These are phyloP conservation scores for Diaprepes abbreviatus DNA, from an alignment of 2,888 invertebrate species.

Conservation along the genomic window DNA sequence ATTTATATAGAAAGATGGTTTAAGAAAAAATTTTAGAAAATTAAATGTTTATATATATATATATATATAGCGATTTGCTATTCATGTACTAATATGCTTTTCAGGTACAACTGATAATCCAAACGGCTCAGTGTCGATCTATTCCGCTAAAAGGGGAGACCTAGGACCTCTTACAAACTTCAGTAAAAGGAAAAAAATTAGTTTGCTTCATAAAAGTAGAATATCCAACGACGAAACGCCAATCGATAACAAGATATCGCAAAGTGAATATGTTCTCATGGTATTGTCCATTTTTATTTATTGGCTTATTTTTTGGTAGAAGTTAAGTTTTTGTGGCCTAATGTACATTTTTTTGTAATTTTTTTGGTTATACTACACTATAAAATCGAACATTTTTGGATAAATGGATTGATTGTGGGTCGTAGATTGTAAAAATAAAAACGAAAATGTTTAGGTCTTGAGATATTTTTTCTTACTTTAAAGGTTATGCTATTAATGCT, in stretches of 20 bases:
- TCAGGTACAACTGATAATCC: conserved; percentile 20
- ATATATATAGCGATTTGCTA: too few species aligned
- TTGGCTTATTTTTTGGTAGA: conserved; percentile 48
- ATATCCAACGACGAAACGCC: background rate
- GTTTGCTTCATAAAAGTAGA: conserved; percentile 13
- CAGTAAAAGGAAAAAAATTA: conserved; percentile 55
- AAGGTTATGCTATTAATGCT: too few species aligned
- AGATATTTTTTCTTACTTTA: too few species aligned
- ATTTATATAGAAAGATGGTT: too few species aligned
- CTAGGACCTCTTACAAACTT: conserved; percentile 37
- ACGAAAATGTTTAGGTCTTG: too few species aligned
- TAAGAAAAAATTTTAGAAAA: too few species aligned
- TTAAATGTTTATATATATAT: too few species aligned
- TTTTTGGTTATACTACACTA: too few species aligned
- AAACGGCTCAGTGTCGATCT: conserved; percentile 54
- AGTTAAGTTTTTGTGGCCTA: conserved; percentile 4
- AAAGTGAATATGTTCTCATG: conserved; percentile 62
- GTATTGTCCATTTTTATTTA: conserved; percentile 60
- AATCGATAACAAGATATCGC: conserved; percentile 5
- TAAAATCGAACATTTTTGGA: too few species aligned
- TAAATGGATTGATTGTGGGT: too few species aligned
- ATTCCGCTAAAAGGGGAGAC: conserved; percentile 49
- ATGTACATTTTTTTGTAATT: conserved; percentile 7
- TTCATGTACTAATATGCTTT: too few species aligned
- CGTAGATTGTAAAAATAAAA: too few species aligned